These are phyloP conservation scores for Aselliscus stoliczkanus DNA, from an alignment of 2,797 vertebrate genomes.

Conservation along the genomic window DNA sequence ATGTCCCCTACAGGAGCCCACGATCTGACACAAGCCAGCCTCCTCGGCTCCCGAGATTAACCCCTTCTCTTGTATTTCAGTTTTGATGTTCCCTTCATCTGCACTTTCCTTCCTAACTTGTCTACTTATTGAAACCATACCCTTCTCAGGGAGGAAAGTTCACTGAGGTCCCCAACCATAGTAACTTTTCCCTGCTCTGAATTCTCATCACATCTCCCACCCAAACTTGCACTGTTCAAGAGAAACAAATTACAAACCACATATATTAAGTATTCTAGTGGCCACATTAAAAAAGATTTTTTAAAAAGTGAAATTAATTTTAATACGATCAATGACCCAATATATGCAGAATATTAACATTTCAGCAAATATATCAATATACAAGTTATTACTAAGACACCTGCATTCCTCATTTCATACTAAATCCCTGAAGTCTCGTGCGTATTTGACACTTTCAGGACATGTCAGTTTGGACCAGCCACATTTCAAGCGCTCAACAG, in stretches of 20 bases:
- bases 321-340: not conserved
- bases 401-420: not conserved
- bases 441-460: not conserved
- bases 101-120: not conserved
- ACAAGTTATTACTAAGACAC: not conserved
- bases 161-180: not conserved
- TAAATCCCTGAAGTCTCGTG: not conserved
- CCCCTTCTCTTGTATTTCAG: not conserved
- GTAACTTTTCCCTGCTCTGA: not conserved
- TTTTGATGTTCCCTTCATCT: not conserved
- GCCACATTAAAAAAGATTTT: not conserved
- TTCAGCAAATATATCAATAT: not conserved
- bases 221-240: not conserved
- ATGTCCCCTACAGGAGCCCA: not conserved
- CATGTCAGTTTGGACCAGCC: not conserved
- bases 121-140: not conserved
- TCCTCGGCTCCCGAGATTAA: not conserved
- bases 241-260: not conserved
- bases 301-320: not conserved
- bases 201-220: not conserved
- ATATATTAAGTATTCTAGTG: not conserved
- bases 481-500: not conserved
- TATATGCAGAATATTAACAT: not conserved
- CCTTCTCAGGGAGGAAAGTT: not conserved
- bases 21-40: not conserved